These are phyloP conservation scores for Antechinus stuartii DNA, from an alignment of 2,113 vertebrate genomes.

Conservation along the genomic window DNA sequence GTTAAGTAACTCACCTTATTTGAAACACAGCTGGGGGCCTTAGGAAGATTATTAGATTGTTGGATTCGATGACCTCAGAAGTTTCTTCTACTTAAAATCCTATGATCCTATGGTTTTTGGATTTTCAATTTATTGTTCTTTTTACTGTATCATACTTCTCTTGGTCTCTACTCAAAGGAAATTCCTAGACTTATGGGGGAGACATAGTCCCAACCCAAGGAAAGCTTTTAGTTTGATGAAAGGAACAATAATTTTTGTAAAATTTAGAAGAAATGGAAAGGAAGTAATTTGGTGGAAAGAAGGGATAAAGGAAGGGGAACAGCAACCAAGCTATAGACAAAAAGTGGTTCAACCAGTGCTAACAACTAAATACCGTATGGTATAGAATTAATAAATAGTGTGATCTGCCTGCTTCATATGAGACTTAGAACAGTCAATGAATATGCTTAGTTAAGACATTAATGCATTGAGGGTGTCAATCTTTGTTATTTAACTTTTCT, in stretches of 20 bases:
- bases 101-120: neutral
- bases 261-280: conserved; percentile 3
- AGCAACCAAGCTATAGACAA: neutral
- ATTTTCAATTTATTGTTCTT: neutral
- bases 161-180: neutral
- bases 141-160: neutral
- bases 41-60: neutral
- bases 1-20: neutral
- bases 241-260: neutral
- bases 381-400: neutral
- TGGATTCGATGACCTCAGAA: neutral
- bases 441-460: neutral
- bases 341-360: neutral
- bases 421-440: neutral
- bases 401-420: neutral
- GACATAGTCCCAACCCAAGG: neutral
- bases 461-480: neutral
- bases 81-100: neutral
- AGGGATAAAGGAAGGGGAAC: neutral
- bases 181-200: neutral
- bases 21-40: neutral
- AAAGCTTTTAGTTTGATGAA: neutral
- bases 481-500: neutral
- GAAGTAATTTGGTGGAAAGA: neutral
- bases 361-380: neutral